Conservation (phyloP, 2,113 vertebrate species). For the Notarius quadriscutis region DNA sequence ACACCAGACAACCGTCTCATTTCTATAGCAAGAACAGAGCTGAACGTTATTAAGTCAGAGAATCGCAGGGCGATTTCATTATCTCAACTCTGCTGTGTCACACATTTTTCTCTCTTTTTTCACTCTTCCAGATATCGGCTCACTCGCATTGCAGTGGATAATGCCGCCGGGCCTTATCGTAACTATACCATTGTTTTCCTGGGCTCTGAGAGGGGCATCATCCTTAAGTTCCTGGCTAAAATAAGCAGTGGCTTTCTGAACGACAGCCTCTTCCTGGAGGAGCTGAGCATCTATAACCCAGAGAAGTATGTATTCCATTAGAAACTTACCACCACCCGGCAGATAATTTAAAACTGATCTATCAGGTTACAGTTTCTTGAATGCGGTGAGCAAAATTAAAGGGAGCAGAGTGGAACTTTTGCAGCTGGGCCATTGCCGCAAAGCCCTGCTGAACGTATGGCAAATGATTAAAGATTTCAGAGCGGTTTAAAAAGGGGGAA, state of each 20-base stretch:
- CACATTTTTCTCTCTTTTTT: slow-evolving; percentile 20
- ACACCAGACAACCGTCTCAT: slow-evolving; percentile 38
- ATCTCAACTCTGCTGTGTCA: slow-evolving; percentile 1
- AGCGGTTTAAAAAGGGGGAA: slow-evolving; percentile 3
- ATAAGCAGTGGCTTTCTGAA: slow-evolving; percentile 89
- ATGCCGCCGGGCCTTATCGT: slow-evolving; percentile 83
- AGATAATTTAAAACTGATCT: slow-evolving; percentile 72
- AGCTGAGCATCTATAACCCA: slow-evolving; percentile 93
- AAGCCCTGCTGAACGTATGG: slow-evolving; percentile 51
- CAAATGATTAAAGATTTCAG: slow-evolving; percentile 67
- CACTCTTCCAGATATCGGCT: slow-evolving; percentile 84
- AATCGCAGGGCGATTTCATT: slow-evolving; percentile 25
- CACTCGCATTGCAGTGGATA: slow-evolving; percentile 94
- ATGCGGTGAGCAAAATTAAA: slow-evolving; percentile 74
- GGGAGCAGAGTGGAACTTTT: slow-evolving; percentile 54
- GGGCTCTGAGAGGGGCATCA: slow-evolving; percentile 95
- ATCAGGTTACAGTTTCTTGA: slow-evolving; percentile 73
- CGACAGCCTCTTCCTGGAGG: slow-evolving; percentile 96
- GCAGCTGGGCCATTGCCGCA: slow-evolving; percentile 50
- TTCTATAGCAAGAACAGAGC: slow-evolving; percentile 28
- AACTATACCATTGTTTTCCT: slow-evolving; percentile 96
- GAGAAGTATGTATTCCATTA: slow-evolving; percentile 84
- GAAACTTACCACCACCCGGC: background rate
- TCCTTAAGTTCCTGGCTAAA: slow-evolving; percentile 95
- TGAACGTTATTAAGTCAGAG: slow-evolving; percentile 7